Conservation (phyloP, 1,140 invertebrate genomes). For the Thaumatotibia leucotreta region DNA sequence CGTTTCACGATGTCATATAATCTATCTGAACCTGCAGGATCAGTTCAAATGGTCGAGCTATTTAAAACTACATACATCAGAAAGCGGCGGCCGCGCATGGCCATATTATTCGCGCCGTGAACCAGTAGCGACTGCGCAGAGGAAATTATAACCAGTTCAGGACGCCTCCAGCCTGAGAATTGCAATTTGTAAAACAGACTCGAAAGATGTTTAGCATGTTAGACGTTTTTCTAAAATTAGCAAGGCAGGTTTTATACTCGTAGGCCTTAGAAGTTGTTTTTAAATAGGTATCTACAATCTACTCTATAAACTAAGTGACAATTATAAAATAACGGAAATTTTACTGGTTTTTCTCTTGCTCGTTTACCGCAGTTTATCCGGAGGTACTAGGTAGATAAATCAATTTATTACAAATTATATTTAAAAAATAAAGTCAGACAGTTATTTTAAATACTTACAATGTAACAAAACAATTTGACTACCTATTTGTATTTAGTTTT, state of each 20-base stretch:
- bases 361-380: too few relatives aligned
- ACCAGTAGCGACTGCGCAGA: not conserved
- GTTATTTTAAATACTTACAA: too few relatives aligned
- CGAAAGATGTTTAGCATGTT: not conserved
- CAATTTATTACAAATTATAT: too few relatives aligned
- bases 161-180: not conserved
- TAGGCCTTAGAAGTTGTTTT: not conserved
- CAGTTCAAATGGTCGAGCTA: not conserved
- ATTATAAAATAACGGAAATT: too few relatives aligned
- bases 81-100: not conserved
- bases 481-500: too few relatives aligned
- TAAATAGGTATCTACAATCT: too few relatives aligned
- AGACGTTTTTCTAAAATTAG: not conserved
- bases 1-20: too few relatives aligned
- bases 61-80: not conserved
- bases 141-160: conserved; percentile 4
- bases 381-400: too few relatives aligned
- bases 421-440: too few relatives aligned
- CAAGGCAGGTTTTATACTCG: not conserved
- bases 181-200: not conserved
- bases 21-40: not conserved
- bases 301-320: too few relatives aligned
- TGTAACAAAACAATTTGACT: too few relatives aligned
- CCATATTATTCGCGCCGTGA: not conserved
- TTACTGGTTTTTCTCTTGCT: too few relatives aligned